Evolutionary conservation across 2,888 invertebrate genomes (phyloP), one percentile per base, ranked within the genome.

Genomic region (Heliconius hortense): DNA sequence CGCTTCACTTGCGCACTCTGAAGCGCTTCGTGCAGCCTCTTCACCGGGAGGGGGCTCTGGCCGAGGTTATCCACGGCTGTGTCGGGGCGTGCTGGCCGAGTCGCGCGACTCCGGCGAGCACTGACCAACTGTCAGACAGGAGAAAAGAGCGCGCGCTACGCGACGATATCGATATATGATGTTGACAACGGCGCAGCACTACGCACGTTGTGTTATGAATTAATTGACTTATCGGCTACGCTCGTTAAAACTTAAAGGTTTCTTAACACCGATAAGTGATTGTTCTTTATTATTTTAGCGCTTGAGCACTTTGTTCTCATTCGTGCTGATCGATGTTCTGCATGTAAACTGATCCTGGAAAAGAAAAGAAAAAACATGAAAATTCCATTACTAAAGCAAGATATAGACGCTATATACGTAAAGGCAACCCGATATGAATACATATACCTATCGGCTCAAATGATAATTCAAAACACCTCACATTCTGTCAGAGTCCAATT

Each of bases 21-120:
- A 88, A 95, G 94, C 92, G 94, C 94, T 91, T 94, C 94, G 93
- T 94, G 94, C 95, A 94, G 94, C 94, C 94, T 92, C 93, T 94
- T 94, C 91, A 93, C 94, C 90, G 93, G 94, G 83, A 93, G 91
- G 87, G 92, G 93, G 89, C 92, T 93, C 88, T 92, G 92, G 91
- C 93, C 93, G 93, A 92, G 92, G 91, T 93, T 93, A 91, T 94
- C 94, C 94, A 94, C 94, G 94, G 93, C 93, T 91, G 88, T 90
- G 89, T 90, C 92, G 87, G 89, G 91, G 93, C 92, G 93, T 89
- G 93, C 93, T 85, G 89, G 93, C 93, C 92, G 93, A 93, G 92
- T 93, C 93, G 88, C 91, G 86, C 85, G 93, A 93, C 93, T 93
- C 95, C 86, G 93, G 93, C 93, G 85, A 93, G 94, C 94, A 95